Conservation (phyloP, 2,113 vertebrate species). For the Coryphaenoides rupestris region DNA sequence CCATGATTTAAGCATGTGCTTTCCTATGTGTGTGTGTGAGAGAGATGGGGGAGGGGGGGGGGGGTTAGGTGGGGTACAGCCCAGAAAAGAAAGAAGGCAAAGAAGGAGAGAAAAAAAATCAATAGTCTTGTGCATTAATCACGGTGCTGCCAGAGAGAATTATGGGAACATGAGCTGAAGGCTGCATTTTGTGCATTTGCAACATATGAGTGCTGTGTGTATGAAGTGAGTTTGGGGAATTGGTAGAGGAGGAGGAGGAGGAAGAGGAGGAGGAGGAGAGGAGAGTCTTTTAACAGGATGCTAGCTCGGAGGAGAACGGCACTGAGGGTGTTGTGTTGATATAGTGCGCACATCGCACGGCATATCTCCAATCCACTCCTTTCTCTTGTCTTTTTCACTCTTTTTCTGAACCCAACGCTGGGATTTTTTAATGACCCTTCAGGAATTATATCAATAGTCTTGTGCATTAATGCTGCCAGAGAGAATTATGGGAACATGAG, state of each 20-base stretch:
- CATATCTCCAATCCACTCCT: not conserved
- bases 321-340: not conserved
- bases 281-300: conserved; percentile 52
- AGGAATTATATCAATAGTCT: conserved; percentile 91
- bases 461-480: conserved; percentile 86
- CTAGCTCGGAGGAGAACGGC: conserved; percentile 28
- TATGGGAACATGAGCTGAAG: conserved; percentile 76
- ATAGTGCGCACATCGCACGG: not conserved
- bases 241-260: conserved; percentile 59
- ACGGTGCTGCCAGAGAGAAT: conserved; percentile 79
- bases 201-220: conserved; percentile 64
- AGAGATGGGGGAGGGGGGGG: conserved; percentile 50
- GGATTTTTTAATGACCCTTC: too few relatives aligned
- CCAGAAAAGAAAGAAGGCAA: conserved; percentile 27
- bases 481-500: conserved; percentile 76
- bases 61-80: conserved; percentile 22
- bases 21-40: conserved; percentile 47
- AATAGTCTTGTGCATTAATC: conserved; percentile 91
- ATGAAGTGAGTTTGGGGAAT: too few relatives aligned
- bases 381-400: too few relatives aligned
- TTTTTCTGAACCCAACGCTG: too few relatives aligned
- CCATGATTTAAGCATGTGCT: conserved; percentile 6
- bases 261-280: conserved; percentile 56
- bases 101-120: conserved; percentile 80
- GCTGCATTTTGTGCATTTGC: conserved; percentile 70